These are phyloP conservation scores for Drosophila fuyamai DNA, from an alignment of 1,140 invertebrate genomes.

Conservation along the genomic window DNA sequence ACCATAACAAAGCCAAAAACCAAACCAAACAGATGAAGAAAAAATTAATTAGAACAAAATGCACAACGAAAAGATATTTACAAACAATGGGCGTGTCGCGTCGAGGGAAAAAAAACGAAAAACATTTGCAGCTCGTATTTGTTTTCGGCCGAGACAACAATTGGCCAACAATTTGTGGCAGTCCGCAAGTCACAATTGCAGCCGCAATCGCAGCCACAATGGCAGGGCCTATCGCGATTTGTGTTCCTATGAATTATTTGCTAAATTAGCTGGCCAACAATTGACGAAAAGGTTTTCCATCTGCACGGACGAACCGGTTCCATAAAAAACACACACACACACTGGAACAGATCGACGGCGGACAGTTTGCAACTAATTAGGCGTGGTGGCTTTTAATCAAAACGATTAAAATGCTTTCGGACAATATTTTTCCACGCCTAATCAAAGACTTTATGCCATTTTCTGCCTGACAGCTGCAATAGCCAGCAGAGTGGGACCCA, in stretches of 20 bases:
- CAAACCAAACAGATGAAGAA: constrained; percentile 47
- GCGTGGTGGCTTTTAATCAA: constrained; percentile 82
- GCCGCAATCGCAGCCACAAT: constrained; percentile 58
- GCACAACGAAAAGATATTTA: constrained; percentile 74
- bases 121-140: constrained; percentile 68
- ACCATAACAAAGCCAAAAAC: constrained; percentile 30
- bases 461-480: constrained; percentile 78
- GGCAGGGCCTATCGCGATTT: constrained; percentile 79
- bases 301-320: constrained; percentile 53
- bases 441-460: constrained; percentile 79
- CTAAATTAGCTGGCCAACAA: constrained; percentile 72
- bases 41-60: constrained; percentile 82
- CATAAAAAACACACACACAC: background rate
- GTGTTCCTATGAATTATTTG: constrained; percentile 79
- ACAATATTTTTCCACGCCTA: constrained; percentile 83
- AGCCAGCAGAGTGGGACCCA: constrained; percentile 29
- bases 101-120: constrained; percentile 5
- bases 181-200: constrained; percentile 59
- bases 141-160: constrained; percentile 66
- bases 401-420: constrained; percentile 83
- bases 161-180: constrained; percentile 77
- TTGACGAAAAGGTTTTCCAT: constrained; percentile 74
- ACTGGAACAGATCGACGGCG: background rate
- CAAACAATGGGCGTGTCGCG: constrained; percentile 76
- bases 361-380: constrained; percentile 78